Percentiles rank a stretch among this genome's conserved stretches.
Evolutionary conservation across 2,797 vertebrate genomes (phyloP).

Genomic region (Potorous gilbertii): DNA sequence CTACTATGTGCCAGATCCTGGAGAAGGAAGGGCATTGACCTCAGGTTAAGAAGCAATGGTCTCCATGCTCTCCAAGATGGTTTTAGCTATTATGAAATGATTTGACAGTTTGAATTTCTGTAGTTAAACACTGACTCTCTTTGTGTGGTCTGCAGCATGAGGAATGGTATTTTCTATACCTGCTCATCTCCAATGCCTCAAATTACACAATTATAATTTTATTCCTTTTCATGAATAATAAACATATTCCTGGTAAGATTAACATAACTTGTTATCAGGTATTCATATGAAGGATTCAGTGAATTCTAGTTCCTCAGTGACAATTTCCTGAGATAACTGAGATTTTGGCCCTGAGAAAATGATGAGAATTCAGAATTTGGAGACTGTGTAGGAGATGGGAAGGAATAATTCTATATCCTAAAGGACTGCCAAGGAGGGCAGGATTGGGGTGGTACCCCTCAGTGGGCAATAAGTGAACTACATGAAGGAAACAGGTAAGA

Average conservation of each 20-base stretch:
- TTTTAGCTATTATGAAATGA: neutral
- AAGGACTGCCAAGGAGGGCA: neutral
- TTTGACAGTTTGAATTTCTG: neutral
- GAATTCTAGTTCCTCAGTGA: neutral
- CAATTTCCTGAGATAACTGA: neutral
- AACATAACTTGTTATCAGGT: neutral
- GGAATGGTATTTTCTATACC: neutral
- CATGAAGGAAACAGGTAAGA: neutral
- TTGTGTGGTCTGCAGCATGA: neutral
- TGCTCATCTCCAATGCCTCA: neutral
- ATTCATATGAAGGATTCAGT: neutral
- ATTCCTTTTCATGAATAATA: neutral
- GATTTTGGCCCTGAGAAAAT: neutral
- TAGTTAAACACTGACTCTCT: neutral
- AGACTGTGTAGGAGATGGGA: neutral
- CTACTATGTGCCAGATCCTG: slow-evolving; percentile 18
- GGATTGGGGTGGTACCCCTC: neutral
- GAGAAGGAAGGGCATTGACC: neutral
- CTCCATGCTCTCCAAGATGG: neutral
- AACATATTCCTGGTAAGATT: neutral
- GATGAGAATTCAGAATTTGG: neutral
- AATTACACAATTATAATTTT: neutral
- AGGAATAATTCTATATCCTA: neutral
- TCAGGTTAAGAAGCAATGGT: neutral
- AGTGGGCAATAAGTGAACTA: neutral